These are phyloP conservation scores for Australoheros scitulus DNA, from an alignment of 2,113 vertebrate species.

Conservation along the genomic window DNA sequence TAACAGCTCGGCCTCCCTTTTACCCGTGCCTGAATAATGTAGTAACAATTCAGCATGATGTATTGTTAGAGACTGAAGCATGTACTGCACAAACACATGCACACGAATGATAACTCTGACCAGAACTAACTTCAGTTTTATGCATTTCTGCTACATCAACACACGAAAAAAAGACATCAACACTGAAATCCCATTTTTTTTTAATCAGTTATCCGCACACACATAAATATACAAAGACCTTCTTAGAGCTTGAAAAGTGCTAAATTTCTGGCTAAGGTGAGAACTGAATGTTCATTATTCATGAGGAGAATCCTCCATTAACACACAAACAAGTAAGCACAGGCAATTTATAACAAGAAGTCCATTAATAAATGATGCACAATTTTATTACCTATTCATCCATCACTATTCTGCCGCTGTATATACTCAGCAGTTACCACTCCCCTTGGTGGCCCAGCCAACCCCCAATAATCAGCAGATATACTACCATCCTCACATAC, in stretches of 20 bases:
- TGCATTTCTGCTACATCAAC: background rate
- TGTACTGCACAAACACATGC: background rate
- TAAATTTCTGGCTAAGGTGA: conserved; percentile 34
- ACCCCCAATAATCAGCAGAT: background rate
- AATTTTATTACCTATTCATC: conserved; percentile 58
- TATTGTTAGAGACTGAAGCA: background rate
- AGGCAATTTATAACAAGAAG: conserved; percentile 56
- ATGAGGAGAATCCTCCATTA: conserved; percentile 37
- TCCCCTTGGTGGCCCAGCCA: conserved; percentile 7
- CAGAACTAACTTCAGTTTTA: background rate
- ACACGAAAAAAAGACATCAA: background rate
- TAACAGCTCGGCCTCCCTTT: conserved; percentile 6
- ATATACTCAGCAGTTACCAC: conserved; percentile 10
- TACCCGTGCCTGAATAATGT: conserved; percentile 38
- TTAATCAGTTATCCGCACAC: background rate
- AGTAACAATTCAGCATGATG: background rate
- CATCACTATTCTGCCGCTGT: conserved; percentile 41
- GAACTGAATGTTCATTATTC: conserved; percentile 66
- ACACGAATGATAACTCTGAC: conserved; percentile 2
- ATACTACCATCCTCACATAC: background rate
- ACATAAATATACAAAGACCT: background rate
- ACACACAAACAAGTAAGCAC: conserved; percentile 8
- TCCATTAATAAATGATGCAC: conserved; percentile 61
- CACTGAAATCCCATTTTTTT: background rate
- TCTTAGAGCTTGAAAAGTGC: conserved; percentile 26